Percentiles rank a stretch among this genome's conserved stretches.
phyloP scores from a whole-genome alignment of 2,888 invertebrate genomes.

The Tetragonula carbonaria region DNA sequence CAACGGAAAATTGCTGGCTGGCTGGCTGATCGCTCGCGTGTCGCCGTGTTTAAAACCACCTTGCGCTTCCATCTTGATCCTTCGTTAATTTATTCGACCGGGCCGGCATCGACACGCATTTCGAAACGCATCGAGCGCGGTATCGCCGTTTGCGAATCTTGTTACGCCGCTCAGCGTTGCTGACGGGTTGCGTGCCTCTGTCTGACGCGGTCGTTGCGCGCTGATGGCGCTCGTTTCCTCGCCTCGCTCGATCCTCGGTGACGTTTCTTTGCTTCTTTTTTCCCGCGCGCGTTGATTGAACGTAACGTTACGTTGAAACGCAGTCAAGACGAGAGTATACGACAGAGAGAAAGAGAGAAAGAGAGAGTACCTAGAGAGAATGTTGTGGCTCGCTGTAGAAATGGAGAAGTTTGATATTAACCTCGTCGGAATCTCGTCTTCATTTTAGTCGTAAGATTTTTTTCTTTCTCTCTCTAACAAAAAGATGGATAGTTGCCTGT shows the following conservation, averaged over 20 bases:
- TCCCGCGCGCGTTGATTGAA: neutral
- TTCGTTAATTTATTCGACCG: slow-evolving; percentile 45
- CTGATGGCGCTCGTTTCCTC: neutral
- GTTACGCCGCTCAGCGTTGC: slow-evolving; percentile 1
- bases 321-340: neutral
- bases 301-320: neutral
- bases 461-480: too few relatives aligned
- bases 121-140: slow-evolving; percentile 18
- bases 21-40: slow-evolving; percentile 10
- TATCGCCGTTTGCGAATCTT: slow-evolving; percentile 21
- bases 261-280: neutral
- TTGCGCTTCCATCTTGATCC: slow-evolving; percentile 53
- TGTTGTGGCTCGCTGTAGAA: too few relatives aligned
- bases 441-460: too few relatives aligned
- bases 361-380: neutral
- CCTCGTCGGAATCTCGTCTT: too few relatives aligned
- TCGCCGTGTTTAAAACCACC: neutral
- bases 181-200: slow-evolving; percentile 40
- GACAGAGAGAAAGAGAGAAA: neutral
- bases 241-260: neutral
- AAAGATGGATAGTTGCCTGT: too few relatives aligned
- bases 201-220: neutral
- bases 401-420: too few relatives aligned
- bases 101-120: slow-evolving; percentile 26
- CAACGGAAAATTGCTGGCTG: slow-evolving; percentile 3